phyloP scores from a whole-genome alignment of 2,797 vertebrate genomes.

The Enteromius fasciolatus region DNA sequence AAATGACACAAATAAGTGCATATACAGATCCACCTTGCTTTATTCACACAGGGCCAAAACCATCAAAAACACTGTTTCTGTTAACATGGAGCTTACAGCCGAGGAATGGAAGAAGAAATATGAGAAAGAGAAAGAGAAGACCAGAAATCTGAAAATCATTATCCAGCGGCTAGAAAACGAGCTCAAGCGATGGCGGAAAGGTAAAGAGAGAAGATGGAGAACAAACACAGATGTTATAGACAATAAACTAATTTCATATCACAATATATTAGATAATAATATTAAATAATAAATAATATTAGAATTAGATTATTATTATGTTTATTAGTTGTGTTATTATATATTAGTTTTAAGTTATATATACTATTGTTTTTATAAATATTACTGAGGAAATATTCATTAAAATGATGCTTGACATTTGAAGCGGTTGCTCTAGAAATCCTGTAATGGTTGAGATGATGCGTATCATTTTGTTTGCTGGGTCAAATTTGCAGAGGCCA shows the following conservation, averaged over 20 bases:
- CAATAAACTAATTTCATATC: not conserved
- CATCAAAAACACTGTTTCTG: constrained; percentile 96
- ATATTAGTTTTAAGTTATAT: not conserved
- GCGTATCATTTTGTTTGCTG: not conserved
- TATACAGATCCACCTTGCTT: not conserved
- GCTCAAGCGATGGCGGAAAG: constrained; percentile 78
- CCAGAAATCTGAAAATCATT: constrained; percentile 63
- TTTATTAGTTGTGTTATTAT: not conserved
- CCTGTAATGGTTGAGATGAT: constrained; percentile 6
- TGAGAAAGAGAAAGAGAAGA: constrained; percentile 90
- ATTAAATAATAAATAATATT: too few relatives aligned
- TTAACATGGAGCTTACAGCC: constrained; percentile 93
- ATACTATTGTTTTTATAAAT: not conserved
- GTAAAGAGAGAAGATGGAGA: constrained; percentile 47
- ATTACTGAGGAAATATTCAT: not conserved
- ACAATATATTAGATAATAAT: not conserved
- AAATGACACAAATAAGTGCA: not conserved
- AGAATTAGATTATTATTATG: not conserved
- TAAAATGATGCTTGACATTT: not conserved
- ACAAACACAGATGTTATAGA: not conserved
- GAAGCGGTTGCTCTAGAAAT: not conserved
- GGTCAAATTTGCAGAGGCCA: constrained; percentile 8
- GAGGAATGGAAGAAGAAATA: constrained; percentile 99
- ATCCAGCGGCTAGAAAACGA: constrained; percentile 76
- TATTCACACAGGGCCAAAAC: constrained; percentile 87